A percentile compares a stretch with the other conserved stretches of the same genome.
Conservation (phyloP, 2,797 vertebrate genomes). For the Champsocephalus esox region DNA sequence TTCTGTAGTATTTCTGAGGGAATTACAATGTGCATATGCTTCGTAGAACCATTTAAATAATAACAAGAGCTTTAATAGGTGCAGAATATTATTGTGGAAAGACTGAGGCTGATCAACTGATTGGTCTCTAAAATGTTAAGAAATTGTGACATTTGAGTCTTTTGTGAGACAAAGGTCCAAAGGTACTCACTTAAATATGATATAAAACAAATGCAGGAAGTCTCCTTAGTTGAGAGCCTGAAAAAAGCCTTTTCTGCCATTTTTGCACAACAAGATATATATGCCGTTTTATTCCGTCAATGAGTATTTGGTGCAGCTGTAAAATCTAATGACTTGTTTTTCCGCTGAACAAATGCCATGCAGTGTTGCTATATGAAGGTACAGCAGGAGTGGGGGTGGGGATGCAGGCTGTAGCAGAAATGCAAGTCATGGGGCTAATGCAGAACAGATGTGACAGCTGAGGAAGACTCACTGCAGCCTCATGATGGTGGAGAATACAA, state of each 20-base stretch:
- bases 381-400: constrained; percentile 19
- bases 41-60: not conserved
- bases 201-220: no score
- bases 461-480: constrained; percentile 25
- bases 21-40: not conserved
- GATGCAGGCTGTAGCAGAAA: constrained; percentile 48
- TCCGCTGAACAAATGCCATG: not conserved
- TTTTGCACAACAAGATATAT: no score
- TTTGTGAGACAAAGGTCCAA: no score
- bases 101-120: not conserved
- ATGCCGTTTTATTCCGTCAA: no score
- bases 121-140: no score
- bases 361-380: not conserved
- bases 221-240: no score
- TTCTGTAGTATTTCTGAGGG: not conserved
- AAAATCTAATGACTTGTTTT: not conserved
- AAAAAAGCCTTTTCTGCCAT: no score
- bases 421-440: constrained; percentile 76
- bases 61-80: not conserved
- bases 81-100: not conserved
- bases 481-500: constrained; percentile 31
- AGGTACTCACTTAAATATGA: no score
- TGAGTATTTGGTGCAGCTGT: no score
- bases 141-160: no score
- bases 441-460: constrained; percentile 76